Evolutionary conservation across 1,140 invertebrate species (phyloP).

Genomic region (Aphaenogaster ashmeadi): DNA sequence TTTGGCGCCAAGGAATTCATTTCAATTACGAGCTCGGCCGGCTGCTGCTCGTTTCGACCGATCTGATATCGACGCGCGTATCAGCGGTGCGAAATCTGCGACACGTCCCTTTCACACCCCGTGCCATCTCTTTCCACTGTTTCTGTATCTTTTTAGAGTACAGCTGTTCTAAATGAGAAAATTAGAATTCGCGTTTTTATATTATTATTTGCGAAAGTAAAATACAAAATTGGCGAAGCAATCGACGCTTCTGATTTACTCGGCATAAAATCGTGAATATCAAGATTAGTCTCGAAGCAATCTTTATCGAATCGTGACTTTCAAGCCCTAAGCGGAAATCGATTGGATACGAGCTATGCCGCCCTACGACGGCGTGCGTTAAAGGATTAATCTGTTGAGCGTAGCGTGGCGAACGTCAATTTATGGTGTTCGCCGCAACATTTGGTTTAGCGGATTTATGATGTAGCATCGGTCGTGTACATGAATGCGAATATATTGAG

Average conservation of each 20-base stretch:
- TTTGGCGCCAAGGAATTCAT: constrained; percentile 37
- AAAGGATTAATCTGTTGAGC: constrained; percentile 30
- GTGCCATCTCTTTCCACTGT: background rate
- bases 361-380: background rate
- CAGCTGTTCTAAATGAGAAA: background rate
- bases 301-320: constrained; percentile 6
- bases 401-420: background rate
- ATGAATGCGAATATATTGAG: background rate
- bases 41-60: background rate
- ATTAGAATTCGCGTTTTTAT: background rate
- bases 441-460: background rate
- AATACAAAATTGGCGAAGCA: background rate
- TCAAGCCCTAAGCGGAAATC: background rate
- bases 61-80: constrained; percentile 45
- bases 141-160: background rate
- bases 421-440: background rate
- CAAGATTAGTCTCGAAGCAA: background rate
- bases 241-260: background rate
- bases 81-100: constrained; percentile 27
- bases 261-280: background rate
- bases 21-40: constrained; percentile 36
- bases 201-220: background rate
- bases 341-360: background rate
- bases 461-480: background rate
- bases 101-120: constrained; percentile 10